A percentile compares a stretch with the other conserved stretches of the same genome.
These are phyloP conservation scores for Podabrus alpinus DNA, from an alignment of 2,888 invertebrate species.

Conservation along the genomic window DNA sequence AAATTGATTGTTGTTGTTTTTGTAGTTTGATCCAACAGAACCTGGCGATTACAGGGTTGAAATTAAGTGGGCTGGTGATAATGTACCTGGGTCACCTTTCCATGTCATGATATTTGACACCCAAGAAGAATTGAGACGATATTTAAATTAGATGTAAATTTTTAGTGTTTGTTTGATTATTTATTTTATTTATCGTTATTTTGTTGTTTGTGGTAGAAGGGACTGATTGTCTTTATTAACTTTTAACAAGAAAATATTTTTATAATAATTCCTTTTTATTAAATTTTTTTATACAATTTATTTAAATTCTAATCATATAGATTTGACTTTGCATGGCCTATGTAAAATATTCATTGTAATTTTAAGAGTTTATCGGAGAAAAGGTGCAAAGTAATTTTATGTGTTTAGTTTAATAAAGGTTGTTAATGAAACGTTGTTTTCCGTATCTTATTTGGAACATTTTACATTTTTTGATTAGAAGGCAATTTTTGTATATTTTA, in stretches of 20 bases:
- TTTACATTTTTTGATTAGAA: no score
- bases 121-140: constrained; percentile 87
- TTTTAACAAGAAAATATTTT: not conserved
- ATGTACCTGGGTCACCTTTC: constrained; percentile 98
- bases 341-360: not conserved
- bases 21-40: constrained; percentile 93
- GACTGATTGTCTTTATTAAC: constrained; percentile 15
- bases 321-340: not conserved
- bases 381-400: not conserved
- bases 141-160: constrained; percentile 56
- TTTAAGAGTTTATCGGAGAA: not conserved
- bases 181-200: constrained; percentile 25
- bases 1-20: constrained; percentile 18
- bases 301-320: not conserved
- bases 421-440: not conserved
- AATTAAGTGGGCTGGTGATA: constrained; percentile 96
- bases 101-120: constrained; percentile 99
- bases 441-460: no score
- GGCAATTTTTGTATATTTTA: no score
- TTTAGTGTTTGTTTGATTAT: constrained; percentile 12
- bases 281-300: not conserved
- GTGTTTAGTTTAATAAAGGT: not conserved
- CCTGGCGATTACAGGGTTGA: constrained; percentile 98
- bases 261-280: not conserved
- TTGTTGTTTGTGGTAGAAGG: constrained; percentile 20